Conservation (phyloP, 2,113 vertebrate genomes). For the Acanthisitta chloris region DNA sequence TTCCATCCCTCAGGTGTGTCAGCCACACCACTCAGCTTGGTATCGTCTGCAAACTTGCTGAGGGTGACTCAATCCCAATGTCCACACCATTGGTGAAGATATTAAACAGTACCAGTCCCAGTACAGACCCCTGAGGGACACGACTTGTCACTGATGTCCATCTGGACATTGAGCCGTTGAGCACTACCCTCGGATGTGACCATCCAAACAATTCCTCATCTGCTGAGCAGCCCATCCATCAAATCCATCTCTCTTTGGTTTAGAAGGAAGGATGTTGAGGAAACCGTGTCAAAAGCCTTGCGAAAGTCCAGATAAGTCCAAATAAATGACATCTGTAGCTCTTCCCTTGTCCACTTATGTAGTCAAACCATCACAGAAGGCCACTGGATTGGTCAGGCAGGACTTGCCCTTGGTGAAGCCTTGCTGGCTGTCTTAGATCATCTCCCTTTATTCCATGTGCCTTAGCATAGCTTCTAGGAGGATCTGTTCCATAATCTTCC, state of each 20-base stretch:
- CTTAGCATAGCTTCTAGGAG: background rate
- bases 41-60: background rate
- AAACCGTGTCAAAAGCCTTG: background rate
- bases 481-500: background rate
- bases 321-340: background rate
- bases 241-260: background rate
- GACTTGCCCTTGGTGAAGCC: background rate
- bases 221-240: background rate
- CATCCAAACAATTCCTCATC: background rate
- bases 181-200: background rate
- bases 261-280: background rate
- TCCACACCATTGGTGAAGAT: rapidly evolving
- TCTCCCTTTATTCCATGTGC: background rate
- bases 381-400: background rate
- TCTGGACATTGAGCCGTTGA: background rate
- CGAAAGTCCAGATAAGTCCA: background rate
- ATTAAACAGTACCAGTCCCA: background rate
- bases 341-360: background rate
- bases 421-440: background rate
- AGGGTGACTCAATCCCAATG: background rate
- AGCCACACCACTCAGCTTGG: background rate
- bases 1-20: background rate
- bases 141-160: background rate
- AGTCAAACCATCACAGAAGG: background rate
- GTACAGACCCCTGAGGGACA: background rate